Evolutionary conservation across 1,140 invertebrate species (phyloP).

Genomic region (Dendrolimus punctatus): DNA sequence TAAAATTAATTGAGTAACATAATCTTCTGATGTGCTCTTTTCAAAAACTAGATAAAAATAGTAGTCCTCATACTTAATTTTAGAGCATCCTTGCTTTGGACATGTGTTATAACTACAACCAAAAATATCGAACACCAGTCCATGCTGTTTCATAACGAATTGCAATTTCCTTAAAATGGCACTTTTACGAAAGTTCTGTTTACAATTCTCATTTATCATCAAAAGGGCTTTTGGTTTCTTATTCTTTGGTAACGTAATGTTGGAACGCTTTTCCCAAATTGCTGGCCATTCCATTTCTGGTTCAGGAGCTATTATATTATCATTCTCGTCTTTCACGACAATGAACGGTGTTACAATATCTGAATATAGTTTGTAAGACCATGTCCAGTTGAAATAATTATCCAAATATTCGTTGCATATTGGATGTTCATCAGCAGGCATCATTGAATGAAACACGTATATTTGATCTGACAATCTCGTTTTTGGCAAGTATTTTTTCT

Average conservation of each 20-base stretch:
- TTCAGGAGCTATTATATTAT: slow-evolving; percentile 43
- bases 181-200: slow-evolving; percentile 58
- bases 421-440: slow-evolving; percentile 48
- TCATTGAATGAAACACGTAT: slow-evolving; percentile 64
- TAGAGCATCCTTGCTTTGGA: slow-evolving; percentile 40
- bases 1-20: slow-evolving; percentile 77
- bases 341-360: slow-evolving; percentile 72
- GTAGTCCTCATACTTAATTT: slow-evolving; percentile 69
- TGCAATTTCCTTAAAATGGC: slow-evolving; percentile 72
- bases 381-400: slow-evolving; percentile 76
- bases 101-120: slow-evolving; percentile 74
- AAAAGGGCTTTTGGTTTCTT: slow-evolving; percentile 68
- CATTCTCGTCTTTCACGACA: slow-evolving; percentile 44
- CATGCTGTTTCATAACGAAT: slow-evolving; percentile 62
- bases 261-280: slow-evolving; percentile 6
- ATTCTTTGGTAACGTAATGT: slow-evolving; percentile 8
- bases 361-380: slow-evolving; percentile 72
- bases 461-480: slow-evolving; percentile 46
- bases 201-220: slow-evolving; percentile 78
- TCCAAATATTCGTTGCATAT: slow-evolving; percentile 38
- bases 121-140: slow-evolving; percentile 75
- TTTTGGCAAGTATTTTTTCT: slow-evolving; percentile 31
- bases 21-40: slow-evolving; percentile 73
- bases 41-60: slow-evolving; percentile 81
- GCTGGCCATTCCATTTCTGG: slow-evolving; percentile 25